phyloP scores from a whole-genome alignment of 1,140 invertebrate genomes.

The Mizuhopecten yessoensis region DNA sequence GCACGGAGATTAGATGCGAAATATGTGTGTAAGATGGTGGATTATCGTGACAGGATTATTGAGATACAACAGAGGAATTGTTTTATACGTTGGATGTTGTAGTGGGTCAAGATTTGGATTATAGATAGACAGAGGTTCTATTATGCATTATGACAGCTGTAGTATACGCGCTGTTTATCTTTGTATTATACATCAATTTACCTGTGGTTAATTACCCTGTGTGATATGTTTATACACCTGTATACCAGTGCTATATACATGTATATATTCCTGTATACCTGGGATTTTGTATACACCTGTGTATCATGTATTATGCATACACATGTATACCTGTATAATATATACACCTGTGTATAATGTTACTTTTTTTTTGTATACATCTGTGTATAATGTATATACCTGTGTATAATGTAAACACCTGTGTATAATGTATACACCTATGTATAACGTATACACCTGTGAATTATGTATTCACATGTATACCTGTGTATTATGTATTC shows the following conservation, averaged over 20 bases:
- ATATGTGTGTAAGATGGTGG: not conserved
- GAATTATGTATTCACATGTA: not conserved
- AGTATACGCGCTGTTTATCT: not conserved
- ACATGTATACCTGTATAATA: not conserved
- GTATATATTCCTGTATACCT: too few species aligned
- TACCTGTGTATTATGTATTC: conserved; percentile 7
- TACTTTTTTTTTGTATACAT: not conserved
- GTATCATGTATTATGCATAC: not conserved
- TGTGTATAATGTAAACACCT: not conserved
- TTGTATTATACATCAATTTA: too few species aligned
- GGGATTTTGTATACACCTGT: not conserved
- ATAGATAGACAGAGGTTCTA: not conserved
- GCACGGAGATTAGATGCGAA: not conserved
- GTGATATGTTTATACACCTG: too few species aligned
- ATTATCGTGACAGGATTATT: not conserved
- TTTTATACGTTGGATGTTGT: not conserved
- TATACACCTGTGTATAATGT: not conserved
- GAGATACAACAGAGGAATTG: not conserved
- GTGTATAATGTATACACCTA: not conserved
- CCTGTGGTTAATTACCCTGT: too few species aligned
- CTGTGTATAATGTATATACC: not conserved
- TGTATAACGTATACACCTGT: not conserved
- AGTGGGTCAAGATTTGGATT: not conserved
- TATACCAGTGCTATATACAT: too few species aligned
- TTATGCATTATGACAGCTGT: not conserved